A percentile compares a stretch with the other conserved stretches of the same genome.
These are phyloP conservation scores for Allolobophora icterica DNA, from an alignment of 2,888 invertebrate genomes.

Conservation along the genomic window DNA sequence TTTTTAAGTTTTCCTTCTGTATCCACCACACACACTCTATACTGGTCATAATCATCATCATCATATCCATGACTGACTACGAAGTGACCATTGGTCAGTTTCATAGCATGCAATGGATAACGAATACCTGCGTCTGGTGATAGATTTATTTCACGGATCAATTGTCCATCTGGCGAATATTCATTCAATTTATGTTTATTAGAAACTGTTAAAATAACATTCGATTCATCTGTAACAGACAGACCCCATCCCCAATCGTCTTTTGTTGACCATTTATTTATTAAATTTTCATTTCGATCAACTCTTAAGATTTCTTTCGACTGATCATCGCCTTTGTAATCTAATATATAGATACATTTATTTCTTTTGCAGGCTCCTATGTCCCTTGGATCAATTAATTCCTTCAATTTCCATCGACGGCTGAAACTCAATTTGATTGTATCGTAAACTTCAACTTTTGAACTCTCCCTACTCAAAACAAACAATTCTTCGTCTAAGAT, in stretches of 20 bases:
- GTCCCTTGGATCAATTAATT: too few relatives aligned
- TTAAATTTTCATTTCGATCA: conserved; percentile 1
- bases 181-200: neutral
- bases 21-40: conserved; percentile 10
- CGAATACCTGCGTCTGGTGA: neutral
- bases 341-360: too few relatives aligned
- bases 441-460: too few relatives aligned
- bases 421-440: too few relatives aligned
- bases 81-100: neutral
- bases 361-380: too few relatives aligned
- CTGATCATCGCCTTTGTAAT: too few relatives aligned
- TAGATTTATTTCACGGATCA: neutral
- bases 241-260: neutral
- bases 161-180: conserved; percentile 17
- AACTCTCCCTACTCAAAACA: too few relatives aligned
- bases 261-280: neutral
- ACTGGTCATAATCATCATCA: too few relatives aligned
- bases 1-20: neutral
- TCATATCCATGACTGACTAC: neutral
- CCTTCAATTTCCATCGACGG: too few relatives aligned
- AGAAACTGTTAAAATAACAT: neutral
- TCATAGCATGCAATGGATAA: neutral
- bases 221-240: neutral
- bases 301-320: neutral
- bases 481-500: too few relatives aligned